A percentile compares a stretch with the other conserved stretches of the same genome.
Evolutionary conservation across 2,888 invertebrate genomes (phyloP).

Genomic region (Biston stratarius): DNA sequence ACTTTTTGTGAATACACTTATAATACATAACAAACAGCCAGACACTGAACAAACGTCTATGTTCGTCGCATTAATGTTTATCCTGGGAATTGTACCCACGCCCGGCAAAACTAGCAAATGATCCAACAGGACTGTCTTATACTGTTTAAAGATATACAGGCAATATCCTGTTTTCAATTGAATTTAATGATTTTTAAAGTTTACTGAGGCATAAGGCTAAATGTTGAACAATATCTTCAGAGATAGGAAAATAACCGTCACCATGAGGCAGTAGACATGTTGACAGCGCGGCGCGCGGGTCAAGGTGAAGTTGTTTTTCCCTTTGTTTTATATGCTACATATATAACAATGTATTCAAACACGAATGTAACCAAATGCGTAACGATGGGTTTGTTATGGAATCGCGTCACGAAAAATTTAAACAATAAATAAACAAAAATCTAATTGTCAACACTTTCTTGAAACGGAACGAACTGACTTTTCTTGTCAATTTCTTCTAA

Average conservation of each 20-base stretch:
- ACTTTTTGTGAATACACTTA: too few species aligned
- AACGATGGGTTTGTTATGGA: neutral
- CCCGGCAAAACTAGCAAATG: too few species aligned
- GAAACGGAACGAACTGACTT: too few species aligned
- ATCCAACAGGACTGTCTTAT: too few species aligned
- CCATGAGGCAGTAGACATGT: neutral
- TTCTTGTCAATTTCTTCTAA: too few species aligned
- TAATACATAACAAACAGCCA: too few species aligned
- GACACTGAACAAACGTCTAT: too few species aligned
- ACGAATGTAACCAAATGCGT: neutral
- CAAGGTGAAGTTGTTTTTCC: slow-evolving; percentile 15
- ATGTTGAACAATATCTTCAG: neutral
- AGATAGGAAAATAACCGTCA: slow-evolving; percentile 10
- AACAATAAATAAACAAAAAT: neutral
- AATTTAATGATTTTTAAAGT: too few species aligned
- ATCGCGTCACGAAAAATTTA: neutral
- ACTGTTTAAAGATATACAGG: neutral
- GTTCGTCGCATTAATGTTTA: too few species aligned
- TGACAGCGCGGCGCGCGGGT: neutral
- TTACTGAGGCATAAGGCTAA: neutral
- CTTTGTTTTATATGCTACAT: slow-evolving; percentile 15
- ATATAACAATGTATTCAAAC: neutral
- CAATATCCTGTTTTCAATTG: too few species aligned
- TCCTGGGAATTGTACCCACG: too few species aligned
- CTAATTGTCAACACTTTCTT: too few species aligned